These are phyloP conservation scores for Marcusenius ussheri DNA, from an alignment of 2,113 vertebrate species.

Conservation along the genomic window DNA sequence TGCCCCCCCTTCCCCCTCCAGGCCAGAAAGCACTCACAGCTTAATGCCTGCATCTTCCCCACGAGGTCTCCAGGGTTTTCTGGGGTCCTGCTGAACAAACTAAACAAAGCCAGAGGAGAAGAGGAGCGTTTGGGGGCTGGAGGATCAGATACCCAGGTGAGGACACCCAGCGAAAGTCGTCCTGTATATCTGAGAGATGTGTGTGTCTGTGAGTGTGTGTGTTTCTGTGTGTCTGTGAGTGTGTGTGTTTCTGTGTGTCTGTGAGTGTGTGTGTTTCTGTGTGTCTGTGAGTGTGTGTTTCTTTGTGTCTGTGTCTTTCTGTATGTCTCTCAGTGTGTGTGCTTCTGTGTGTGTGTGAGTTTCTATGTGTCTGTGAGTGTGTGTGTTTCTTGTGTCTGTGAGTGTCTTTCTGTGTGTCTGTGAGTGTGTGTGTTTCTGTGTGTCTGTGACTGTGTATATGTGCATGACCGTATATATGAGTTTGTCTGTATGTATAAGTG, in stretches of 20 bases:
- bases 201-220: background rate
- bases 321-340: background rate
- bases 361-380: no score
- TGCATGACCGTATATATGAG: background rate
- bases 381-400: no score
- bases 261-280: background rate
- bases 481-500: background rate
- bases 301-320: no score
- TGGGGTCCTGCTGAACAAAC: background rate
- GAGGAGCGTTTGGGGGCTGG: background rate
- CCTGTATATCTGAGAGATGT: background rate
- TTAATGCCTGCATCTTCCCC: background rate
- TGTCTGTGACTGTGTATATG: background rate
- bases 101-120: constrained; percentile 6
- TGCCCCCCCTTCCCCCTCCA: background rate
- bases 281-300: no score
- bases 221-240: no score
- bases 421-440: no score
- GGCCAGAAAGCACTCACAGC: constrained; percentile 9
- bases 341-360: background rate
- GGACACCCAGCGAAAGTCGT: background rate
- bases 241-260: background rate
- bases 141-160: background rate
- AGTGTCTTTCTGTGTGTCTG: background rate
- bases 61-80: background rate